Conservation (phyloP, 2,888 invertebrate genomes). For the Coronaproctus castanopsis region DNA sequence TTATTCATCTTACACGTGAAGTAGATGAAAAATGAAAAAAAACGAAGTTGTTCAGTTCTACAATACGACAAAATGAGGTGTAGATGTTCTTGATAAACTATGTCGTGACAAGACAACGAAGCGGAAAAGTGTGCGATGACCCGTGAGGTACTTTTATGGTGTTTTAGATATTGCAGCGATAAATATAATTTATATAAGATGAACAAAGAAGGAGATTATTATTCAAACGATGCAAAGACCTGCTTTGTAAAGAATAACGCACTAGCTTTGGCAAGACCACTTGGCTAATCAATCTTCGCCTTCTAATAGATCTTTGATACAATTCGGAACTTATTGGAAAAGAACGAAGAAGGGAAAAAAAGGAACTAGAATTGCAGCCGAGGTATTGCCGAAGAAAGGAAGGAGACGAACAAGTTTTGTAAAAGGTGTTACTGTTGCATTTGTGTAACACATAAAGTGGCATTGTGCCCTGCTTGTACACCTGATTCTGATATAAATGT, state of each 20-base stretch:
- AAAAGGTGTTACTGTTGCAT: not conserved
- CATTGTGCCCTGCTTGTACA: not conserved
- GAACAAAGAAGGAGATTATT: not conserved
- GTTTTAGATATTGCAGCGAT: not conserved
- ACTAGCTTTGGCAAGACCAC: not conserved
- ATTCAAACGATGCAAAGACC: not conserved
- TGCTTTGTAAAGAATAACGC: not conserved
- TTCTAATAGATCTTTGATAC: not conserved
- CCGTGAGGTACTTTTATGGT: not conserved
- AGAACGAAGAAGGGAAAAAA: not conserved
- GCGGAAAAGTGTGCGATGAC: not conserved
- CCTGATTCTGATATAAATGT: not conserved
- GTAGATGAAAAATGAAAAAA: not conserved
- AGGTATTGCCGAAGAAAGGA: not conserved
- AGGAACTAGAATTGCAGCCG: not conserved
- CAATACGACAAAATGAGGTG: not conserved
- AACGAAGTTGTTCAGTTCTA: not conserved
- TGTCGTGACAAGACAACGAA: not conserved
- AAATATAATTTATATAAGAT: not conserved
- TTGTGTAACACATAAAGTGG: not conserved
- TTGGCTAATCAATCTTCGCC: not conserved
- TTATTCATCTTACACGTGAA: not conserved
- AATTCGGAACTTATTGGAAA: not conserved
- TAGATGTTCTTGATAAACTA: too few relatives aligned
- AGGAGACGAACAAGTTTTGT: not conserved